Conservation (phyloP, 2,888 invertebrate genomes). For the Phaonia tiefii region DNA sequence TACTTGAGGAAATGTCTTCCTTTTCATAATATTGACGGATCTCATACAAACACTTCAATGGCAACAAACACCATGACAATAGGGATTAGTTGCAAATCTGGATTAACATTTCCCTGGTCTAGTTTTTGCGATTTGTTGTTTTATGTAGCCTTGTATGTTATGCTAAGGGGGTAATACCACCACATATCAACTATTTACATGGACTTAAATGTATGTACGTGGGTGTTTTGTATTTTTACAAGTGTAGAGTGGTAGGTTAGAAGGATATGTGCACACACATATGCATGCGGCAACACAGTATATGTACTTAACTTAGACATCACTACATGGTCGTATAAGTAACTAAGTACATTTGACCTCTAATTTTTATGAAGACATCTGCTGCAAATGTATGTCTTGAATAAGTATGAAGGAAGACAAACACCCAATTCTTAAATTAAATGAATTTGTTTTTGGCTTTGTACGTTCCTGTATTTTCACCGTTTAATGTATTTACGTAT, state of each 20-base stretch:
- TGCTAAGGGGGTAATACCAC: conserved; percentile 36
- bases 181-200: conserved; percentile 21
- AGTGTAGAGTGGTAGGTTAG: conserved; percentile 7
- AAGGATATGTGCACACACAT: too few relatives aligned
- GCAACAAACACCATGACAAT: conserved; percentile 25
- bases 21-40: conserved; percentile 47
- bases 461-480: too few relatives aligned
- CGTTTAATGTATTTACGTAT: too few relatives aligned
- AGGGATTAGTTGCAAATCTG: conserved; percentile 51
- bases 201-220: conserved; percentile 3
- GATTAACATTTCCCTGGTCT: conserved; percentile 46
- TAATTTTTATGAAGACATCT: too few relatives aligned
- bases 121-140: conserved; percentile 38
- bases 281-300: too few relatives aligned
- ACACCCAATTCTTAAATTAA: too few relatives aligned
- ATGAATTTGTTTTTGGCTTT: too few relatives aligned
- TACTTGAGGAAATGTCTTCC: conserved; percentile 35
- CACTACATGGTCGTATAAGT: too few relatives aligned
- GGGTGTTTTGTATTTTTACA: conserved; percentile 11
- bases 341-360: too few relatives aligned
- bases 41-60: conserved; percentile 6
- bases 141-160: conserved; percentile 39
- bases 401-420: too few relatives aligned
- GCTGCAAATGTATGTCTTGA: too few relatives aligned
- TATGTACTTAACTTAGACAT: too few relatives aligned